A percentile compares a stretch with the other conserved stretches of the same genome.
Conservation (phyloP, 2,797 vertebrate genomes). For the Poeciliopsis turneri region DNA sequence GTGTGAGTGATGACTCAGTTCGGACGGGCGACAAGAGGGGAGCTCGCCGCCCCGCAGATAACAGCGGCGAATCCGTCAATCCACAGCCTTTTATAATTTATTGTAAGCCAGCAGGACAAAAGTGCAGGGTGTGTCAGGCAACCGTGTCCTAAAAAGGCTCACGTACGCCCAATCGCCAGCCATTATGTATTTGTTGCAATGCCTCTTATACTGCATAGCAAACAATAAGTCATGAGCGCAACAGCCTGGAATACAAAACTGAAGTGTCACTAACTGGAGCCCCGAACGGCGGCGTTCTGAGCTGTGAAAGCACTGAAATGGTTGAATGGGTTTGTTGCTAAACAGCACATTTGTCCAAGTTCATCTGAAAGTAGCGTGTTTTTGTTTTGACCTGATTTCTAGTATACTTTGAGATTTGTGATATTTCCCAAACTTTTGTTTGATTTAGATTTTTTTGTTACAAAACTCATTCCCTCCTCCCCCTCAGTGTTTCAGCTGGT, state of each 20-base stretch:
- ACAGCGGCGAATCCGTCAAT: constrained; percentile 31
- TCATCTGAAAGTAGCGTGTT: neutral
- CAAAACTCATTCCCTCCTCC: neutral
- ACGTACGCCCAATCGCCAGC: constrained; percentile 2
- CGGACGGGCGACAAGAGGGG: neutral
- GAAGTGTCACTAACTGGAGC: constrained; percentile 3
- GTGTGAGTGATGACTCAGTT: constrained; percentile 29
- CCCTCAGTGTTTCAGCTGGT: neutral
- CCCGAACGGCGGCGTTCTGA: neutral
- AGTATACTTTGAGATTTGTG: neutral
- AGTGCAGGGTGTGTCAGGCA: constrained; percentile 46
- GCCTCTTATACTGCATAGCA: constrained; percentile 2
- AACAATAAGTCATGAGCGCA: constrained; percentile 6
- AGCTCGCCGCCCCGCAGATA: constrained; percentile 41
- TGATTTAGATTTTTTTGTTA: neutral
- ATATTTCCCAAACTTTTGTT: neutral
- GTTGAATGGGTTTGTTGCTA: neutral
- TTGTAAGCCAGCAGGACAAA: constrained; percentile 44
- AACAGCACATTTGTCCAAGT: neutral
- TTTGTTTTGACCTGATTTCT: neutral
- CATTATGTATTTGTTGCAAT: neutral
- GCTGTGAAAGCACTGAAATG: neutral
- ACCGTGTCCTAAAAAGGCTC: neutral
- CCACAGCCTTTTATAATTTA: constrained; percentile 40
- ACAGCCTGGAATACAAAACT: constrained; percentile 21